Conservation (phyloP, 2,113 vertebrate genomes). For the Stegastes partitus region DNA sequence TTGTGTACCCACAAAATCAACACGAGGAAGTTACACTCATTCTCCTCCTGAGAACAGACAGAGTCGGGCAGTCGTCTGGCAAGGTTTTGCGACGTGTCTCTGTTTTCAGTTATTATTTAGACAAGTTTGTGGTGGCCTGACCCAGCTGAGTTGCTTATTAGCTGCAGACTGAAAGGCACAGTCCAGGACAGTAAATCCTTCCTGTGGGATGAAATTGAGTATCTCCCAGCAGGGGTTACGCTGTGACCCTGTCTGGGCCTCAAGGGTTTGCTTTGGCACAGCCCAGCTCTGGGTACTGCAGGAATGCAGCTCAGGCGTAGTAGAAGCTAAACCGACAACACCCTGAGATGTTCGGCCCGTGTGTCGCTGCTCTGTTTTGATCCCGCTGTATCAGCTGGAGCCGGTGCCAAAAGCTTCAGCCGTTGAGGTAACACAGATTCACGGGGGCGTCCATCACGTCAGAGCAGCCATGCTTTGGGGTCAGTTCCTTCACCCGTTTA, state of each 20-base stretch:
- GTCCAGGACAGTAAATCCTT: slow-evolving; percentile 74
- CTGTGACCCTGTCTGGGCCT: slow-evolving; percentile 70
- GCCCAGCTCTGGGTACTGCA: slow-evolving; percentile 51
- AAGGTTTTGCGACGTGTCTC: slow-evolving; percentile 40
- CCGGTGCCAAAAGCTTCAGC: slow-evolving; percentile 31
- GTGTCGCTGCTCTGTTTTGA: neutral
- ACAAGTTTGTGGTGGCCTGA: slow-evolving; percentile 66
- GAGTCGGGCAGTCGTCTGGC: slow-evolving; percentile 43
- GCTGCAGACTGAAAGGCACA: slow-evolving; percentile 63
- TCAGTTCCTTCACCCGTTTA: slow-evolving; percentile 45
- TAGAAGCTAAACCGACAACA: slow-evolving; percentile 25
- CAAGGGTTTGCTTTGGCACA: slow-evolving; percentile 72
- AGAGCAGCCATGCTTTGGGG: slow-evolving; percentile 27
- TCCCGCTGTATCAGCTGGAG: slow-evolving; percentile 21
- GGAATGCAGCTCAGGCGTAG: slow-evolving; percentile 60
- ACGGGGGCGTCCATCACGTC: slow-evolving; percentile 9
- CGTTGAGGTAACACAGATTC: slow-evolving; percentile 43
- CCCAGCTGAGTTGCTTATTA: slow-evolving; percentile 69
- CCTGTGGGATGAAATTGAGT: slow-evolving; percentile 76
- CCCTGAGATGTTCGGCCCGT: slow-evolving; percentile 37
- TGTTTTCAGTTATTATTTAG: slow-evolving; percentile 76
- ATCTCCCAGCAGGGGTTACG: slow-evolving; percentile 76
- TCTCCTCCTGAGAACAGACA: slow-evolving; percentile 60
- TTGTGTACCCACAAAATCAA: slow-evolving; percentile 61
- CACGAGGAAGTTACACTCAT: slow-evolving; percentile 47